Evolutionary conservation across 2,797 vertebrate genomes (phyloP).

Genomic region (Thunnus albacares): DNA sequence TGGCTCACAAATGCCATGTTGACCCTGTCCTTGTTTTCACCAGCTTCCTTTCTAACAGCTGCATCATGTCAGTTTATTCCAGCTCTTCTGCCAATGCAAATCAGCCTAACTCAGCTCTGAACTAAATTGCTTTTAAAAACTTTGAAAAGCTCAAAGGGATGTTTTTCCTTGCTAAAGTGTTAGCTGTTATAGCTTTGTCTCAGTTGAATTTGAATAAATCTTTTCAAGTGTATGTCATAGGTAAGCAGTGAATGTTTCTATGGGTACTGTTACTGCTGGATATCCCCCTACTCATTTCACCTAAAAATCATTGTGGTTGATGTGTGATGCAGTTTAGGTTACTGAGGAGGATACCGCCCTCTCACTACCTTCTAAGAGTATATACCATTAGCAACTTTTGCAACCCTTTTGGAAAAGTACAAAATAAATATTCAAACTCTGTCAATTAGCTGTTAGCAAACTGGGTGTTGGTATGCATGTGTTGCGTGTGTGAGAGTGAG

Average conservation of each 20-base stretch:
- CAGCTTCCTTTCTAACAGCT: constrained; percentile 27
- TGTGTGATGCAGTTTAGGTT: constrained; percentile 6
- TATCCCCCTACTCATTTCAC: not conserved
- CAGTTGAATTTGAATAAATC: constrained; percentile 5
- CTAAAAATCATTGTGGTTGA: not conserved
- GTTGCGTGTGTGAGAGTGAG: not conserved
- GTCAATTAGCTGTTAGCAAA: constrained; percentile 3
- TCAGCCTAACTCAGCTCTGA: not conserved
- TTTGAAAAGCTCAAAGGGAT: not conserved
- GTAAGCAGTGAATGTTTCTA: not conserved
- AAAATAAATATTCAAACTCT: constrained; percentile 9
- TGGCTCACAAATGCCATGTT: not conserved
- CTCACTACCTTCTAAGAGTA: constrained; percentile 1
- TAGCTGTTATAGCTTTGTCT: constrained; percentile 5
- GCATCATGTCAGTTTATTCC: constrained; percentile 29
- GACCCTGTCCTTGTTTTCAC: constrained; percentile 4
- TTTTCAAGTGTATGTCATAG: not conserved
- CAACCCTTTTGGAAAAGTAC: constrained; percentile 7
- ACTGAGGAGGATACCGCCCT: constrained; percentile 11
- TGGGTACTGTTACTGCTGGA: constrained; percentile 1
- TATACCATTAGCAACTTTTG: constrained; percentile 15
- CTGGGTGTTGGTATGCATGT: not conserved
- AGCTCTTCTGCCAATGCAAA: constrained; percentile 38
- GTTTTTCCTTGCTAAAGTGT: not conserved
- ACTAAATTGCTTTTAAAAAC: constrained; percentile 10